Percentiles rank a stretch among this genome's conserved stretches.
These are phyloP conservation scores for zebrafish (Danio rerio) DNA, from an alignment of 2,113 vertebrate genomes.

Conservation along the genomic window GRCz12tu NC_133185.1:21863501-21864000, in stretches of 20 bases:
- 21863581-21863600: not conserved
- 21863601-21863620: not conserved
- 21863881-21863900: not conserved
- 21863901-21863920: no score
- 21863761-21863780: no score
- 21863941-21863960: not conserved
- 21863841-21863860: not conserved
- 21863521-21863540: slow-evolving; percentile 37
- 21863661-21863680: not conserved
- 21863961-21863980: slow-evolving; percentile 54
- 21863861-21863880: not conserved
- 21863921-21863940: not conserved
- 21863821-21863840: no score
- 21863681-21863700: slow-evolving; percentile 24
- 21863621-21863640: not conserved
- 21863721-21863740: no score
- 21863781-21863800: no score
- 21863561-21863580: not conserved
- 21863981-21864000: slow-evolving; percentile 69
- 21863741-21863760: no score
- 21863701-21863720: not conserved
- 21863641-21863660: not conserved
- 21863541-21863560: not conserved
- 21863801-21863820: no score
- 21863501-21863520: slow-evolving; percentile 23